Evolutionary conservation across 2,797 vertebrate genomes (phyloP).

Genomic region (Hoplostethus mediterraneus): DNA sequence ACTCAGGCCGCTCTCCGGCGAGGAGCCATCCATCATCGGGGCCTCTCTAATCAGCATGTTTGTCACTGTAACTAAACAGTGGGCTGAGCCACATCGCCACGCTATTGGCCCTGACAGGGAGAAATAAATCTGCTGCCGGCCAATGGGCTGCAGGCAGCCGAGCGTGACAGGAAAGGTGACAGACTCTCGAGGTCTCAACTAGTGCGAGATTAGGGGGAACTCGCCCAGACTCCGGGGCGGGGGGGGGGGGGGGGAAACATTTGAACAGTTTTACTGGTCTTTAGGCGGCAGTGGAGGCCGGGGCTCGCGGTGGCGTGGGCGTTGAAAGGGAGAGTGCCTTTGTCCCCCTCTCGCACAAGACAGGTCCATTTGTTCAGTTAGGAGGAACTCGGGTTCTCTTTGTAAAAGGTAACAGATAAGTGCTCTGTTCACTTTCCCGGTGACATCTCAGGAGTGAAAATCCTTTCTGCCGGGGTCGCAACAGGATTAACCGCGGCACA

Average conservation of each 20-base stretch:
- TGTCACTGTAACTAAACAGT: constrained; percentile 91
- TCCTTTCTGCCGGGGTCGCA: constrained; percentile 45
- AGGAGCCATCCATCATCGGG: constrained; percentile 90
- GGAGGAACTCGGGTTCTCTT: constrained; percentile 71
- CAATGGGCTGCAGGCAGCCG: constrained; percentile 85
- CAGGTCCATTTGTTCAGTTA: constrained; percentile 85
- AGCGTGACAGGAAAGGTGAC: constrained; percentile 84
- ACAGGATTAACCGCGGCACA: constrained; percentile 36
- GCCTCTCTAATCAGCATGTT: constrained; percentile 89
- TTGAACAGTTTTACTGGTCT: constrained; percentile 70
- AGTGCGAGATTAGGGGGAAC: constrained; percentile 78
- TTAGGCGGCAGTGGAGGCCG: constrained; percentile 63
- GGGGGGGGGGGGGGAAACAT: constrained; percentile 76
- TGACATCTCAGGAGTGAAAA: constrained; percentile 54
- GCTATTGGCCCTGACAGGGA: constrained; percentile 89
- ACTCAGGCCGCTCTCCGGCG: constrained; percentile 87
- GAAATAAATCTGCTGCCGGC: constrained; percentile 90
- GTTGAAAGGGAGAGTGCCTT: constrained; percentile 74
- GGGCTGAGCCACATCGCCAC: constrained; percentile 80
- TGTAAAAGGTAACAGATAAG: constrained; percentile 78
- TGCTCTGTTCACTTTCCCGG: constrained; percentile 74
- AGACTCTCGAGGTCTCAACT: constrained; percentile 81
- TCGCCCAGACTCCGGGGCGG: constrained; percentile 68
- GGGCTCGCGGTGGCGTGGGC: constrained; percentile 55
- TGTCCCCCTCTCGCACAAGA: constrained; percentile 67